phyloP scores from a whole-genome alignment of 2,113 vertebrate genomes.

The Malurus alboscapulatus region DNA sequence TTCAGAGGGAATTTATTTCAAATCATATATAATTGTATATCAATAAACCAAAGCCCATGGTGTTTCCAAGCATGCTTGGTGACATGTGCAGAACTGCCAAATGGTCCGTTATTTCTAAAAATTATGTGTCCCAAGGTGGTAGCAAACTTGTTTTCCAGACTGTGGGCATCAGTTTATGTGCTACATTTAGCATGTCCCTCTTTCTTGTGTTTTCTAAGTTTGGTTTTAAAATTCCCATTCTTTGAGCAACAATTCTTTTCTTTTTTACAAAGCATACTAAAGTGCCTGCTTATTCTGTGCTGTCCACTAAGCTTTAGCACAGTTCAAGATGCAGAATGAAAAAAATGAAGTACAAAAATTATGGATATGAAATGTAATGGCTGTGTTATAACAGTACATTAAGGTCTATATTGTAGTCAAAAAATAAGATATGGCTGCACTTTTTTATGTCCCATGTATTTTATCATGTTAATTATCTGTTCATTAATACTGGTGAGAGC shows the following conservation, averaged over 20 bases:
- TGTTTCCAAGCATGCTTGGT: constrained; percentile 54
- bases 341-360: not conserved
- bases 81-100: constrained; percentile 74
- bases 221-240: not conserved
- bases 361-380: not conserved
- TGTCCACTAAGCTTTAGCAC: not conserved
- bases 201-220: constrained; percentile 32
- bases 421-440: constrained; percentile 15
- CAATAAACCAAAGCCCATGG: constrained; percentile 69
- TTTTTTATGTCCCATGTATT: not conserved
- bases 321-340: not conserved
- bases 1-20: constrained; percentile 43
- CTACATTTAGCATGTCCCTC: not conserved
- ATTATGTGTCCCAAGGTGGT: constrained; percentile 71
- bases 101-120: constrained; percentile 79
- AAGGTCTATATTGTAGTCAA: not conserved
- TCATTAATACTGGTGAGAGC: constrained; percentile 23
- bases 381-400: not conserved
- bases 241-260: not conserved
- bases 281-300: not conserved
- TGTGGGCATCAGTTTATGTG: constrained; percentile 51
- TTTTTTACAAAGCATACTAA: not conserved
- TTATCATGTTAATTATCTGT: constrained; percentile 30
- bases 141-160: constrained; percentile 70
- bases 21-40: constrained; percentile 33